Percentiles rank a stretch among this genome's conserved stretches.
Evolutionary conservation across 2,888 invertebrate species (phyloP).

Genomic region (Eupithecia tripunctaria): DNA sequence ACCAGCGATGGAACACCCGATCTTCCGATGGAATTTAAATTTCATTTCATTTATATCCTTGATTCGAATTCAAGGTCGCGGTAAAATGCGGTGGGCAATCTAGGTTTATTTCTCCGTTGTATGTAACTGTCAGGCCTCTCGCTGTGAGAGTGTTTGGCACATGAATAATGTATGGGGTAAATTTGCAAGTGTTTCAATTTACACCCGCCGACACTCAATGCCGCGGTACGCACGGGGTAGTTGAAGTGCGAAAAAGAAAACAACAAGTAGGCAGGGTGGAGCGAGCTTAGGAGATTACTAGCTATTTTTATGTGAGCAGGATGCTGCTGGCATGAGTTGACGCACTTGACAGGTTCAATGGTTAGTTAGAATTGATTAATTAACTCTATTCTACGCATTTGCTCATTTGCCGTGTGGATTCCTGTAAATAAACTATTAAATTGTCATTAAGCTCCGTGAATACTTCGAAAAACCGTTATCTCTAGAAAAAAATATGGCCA

Average conservation of each 20-base stretch:
- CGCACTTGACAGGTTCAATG: slow-evolving; percentile 38
- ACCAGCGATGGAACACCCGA: slow-evolving; percentile 16
- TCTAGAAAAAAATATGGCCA: background rate
- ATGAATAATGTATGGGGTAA: slow-evolving; percentile 84
- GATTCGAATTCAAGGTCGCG: slow-evolving; percentile 49
- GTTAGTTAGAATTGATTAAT: slow-evolving; percentile 21
- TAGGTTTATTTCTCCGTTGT: slow-evolving; percentile 64
- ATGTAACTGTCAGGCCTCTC: slow-evolving; percentile 68
- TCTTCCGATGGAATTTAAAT: slow-evolving; percentile 44
- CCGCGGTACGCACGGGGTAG: slow-evolving; percentile 75
- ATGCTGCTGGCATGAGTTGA: slow-evolving; percentile 36
- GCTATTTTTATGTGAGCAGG: slow-evolving; percentile 41
- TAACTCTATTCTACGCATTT: background rate
- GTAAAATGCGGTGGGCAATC: slow-evolving; percentile 43
- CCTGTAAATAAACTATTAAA: background rate
- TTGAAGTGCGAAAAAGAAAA: slow-evolving; percentile 82
- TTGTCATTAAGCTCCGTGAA: background rate
- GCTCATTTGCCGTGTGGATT: background rate
- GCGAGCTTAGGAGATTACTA: slow-evolving; percentile 45
- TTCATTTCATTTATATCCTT: slow-evolving; percentile 40
- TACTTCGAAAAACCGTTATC: too few species aligned
- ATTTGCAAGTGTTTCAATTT: slow-evolving; percentile 85
- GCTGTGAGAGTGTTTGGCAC: slow-evolving; percentile 73
- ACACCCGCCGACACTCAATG: slow-evolving; percentile 78
- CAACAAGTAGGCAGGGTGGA: slow-evolving; percentile 57